Percentiles rank a stretch among this genome's conserved stretches.
phyloP scores from a whole-genome alignment of 2,888 invertebrate species.

The Lasioglossum marginatum region DNA sequence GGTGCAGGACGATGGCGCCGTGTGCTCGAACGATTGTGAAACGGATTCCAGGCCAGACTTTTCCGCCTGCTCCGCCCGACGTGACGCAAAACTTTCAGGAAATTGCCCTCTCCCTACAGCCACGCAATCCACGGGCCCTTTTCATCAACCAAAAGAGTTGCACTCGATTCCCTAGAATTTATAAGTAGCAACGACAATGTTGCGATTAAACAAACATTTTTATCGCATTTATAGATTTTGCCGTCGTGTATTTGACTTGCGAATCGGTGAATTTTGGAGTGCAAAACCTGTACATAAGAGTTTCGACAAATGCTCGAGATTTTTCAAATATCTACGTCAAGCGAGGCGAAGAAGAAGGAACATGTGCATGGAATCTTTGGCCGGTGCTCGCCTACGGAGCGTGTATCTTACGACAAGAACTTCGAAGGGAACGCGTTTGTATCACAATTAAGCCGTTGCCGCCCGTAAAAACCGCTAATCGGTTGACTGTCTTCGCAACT shows the following conservation, averaged over 20 bases:
- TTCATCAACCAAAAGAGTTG: too few species aligned
- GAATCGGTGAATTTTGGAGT: too few species aligned
- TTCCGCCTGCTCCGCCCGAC: slow-evolving; percentile 57
- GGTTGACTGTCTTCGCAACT: neutral
- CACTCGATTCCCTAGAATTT: neutral
- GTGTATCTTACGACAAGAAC: neutral
- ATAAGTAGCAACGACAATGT: neutral
- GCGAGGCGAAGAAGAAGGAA: too few species aligned
- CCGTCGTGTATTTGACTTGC: too few species aligned
- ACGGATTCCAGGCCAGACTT: slow-evolving; percentile 76
- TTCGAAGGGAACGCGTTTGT: neutral
- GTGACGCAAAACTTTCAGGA: slow-evolving; percentile 49
- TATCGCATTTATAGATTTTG: neutral
- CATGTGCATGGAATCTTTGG: neutral
- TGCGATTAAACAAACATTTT: neutral
- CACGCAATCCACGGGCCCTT: neutral
- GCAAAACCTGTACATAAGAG: too few species aligned
- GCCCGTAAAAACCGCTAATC: neutral
- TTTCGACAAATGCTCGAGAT: too few species aligned
- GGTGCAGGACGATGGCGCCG: slow-evolving; percentile 63
- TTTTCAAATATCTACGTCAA: too few species aligned
- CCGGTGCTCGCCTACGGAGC: neutral
- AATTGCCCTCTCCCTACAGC: slow-evolving; percentile 23
- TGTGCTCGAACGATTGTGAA: slow-evolving; percentile 70
- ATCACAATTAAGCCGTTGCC: neutral